Evolutionary conservation across 2,113 vertebrate species (phyloP), one percentile per base, ranked within the genome.

Genomic region (Rhombomys opimus): DNA sequence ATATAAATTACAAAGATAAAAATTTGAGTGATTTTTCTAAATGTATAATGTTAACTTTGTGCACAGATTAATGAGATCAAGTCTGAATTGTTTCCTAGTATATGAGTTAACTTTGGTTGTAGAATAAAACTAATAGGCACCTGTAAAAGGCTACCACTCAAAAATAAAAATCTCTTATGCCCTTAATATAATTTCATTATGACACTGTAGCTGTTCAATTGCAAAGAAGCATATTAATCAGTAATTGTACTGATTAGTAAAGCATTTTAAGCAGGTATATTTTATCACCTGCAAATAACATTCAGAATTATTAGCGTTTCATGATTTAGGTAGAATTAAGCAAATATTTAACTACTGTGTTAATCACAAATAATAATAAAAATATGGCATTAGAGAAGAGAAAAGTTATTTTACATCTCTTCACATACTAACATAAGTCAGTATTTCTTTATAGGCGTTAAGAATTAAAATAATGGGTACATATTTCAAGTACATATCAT

Each of bases 211-310:
- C 75, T 95, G 59, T 86, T 97, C 32, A 89, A 46, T 91, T 96
- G 96, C 85, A 97, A 94, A 92, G 38, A 95, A 91, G 27, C 9
- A 78, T 10, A 25, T 38, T 91, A 63, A 96, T 94, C 61, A 96
- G 59, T 94, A 94, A 68, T 82, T 30, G 95, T 91, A 89, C 38
- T 94, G 77, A 89, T 96, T 95, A 93, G 27, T 84, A 91, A 91
- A 89, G 15, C 46, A 46, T 20, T 75, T 97, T 87, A 96, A 70
- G 94, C 72, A 89, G 32, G 3, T 18, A 89, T 57, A 63, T 95
- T 95, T 96, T 94, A 80, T 67, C 87, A 41, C 75, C 91, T 77
- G 30, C 63, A 81, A 96, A 87, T 4, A 18, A 91, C 23, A 89
- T 95, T 63, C 46, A 82, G 30, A 87, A 80, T 67, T 92, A 80